Conservation (phyloP, 2,113 vertebrate genomes). For the Paracanthobrama guichenoti region DNA sequence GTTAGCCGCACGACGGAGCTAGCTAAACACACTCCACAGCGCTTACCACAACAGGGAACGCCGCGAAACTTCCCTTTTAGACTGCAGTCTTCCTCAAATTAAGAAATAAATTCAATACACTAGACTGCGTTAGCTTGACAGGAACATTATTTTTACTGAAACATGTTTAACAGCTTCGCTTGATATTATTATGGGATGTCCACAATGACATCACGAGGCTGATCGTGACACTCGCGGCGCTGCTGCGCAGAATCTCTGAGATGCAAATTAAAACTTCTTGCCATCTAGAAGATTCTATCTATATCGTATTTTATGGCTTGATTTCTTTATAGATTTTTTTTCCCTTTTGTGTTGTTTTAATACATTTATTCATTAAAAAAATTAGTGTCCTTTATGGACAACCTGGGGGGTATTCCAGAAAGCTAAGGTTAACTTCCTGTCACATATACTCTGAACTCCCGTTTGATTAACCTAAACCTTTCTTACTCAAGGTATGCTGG, state of each 20-base stretch:
- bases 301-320: background rate
- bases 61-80: background rate
- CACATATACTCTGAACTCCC: too few relatives aligned
- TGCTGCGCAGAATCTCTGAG: conserved; percentile 9
- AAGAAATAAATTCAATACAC: background rate
- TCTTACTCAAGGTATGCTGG: too few relatives aligned
- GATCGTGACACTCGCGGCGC: background rate
- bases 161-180: background rate
- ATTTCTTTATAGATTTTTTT: background rate
- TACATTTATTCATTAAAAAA: background rate
- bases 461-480: too few relatives aligned
- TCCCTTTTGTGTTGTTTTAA: background rate
- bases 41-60: conserved; percentile 11
- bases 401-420: too few relatives aligned
- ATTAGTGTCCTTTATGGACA: too few relatives aligned
- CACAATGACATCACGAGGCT: conserved; percentile 10
- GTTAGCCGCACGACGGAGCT: background rate
- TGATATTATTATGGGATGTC: background rate
- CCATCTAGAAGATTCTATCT: too few relatives aligned
- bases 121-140: background rate
- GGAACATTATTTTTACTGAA: too few relatives aligned
- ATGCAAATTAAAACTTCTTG: background rate
- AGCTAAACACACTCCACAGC: background rate
- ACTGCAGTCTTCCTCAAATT: too few relatives aligned
- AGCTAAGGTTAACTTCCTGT: too few relatives aligned